Evolutionary conservation across 2,888 invertebrate genomes (phyloP).

Genomic region (Pollenia angustigena): DNA sequence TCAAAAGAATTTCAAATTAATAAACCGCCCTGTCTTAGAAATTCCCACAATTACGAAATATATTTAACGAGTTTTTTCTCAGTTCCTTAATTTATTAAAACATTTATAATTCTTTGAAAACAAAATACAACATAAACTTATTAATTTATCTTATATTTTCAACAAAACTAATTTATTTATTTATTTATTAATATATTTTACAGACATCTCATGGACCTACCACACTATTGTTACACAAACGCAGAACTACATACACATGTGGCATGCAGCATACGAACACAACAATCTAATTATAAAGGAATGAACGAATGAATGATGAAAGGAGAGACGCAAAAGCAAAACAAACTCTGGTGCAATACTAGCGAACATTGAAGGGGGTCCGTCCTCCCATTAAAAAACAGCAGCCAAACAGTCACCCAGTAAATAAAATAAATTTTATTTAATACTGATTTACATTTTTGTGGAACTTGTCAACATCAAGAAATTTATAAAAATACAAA

Average conservation of each 20-base stretch:
- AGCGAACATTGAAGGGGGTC: constrained; percentile 13
- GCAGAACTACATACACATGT: constrained; percentile 9
- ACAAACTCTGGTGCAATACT: constrained; percentile 14
- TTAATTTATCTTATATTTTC: constrained; percentile 50
- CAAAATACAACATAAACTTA: constrained; percentile 29
- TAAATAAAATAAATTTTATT: constrained; percentile 42
- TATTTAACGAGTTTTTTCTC: constrained; percentile 21
- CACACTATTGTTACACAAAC: constrained; percentile 30
- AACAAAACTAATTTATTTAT: constrained; percentile 36
- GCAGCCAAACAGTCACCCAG: constrained; percentile 35
- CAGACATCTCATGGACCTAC: constrained; percentile 61
- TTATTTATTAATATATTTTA: constrained; percentile 36
- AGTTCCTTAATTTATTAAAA: constrained; percentile 60
- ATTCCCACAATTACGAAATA: constrained; percentile 63
- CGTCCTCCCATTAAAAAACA: constrained; percentile 31
- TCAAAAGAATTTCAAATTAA: too few relatives aligned
- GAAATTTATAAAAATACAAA: constrained; percentile 57
- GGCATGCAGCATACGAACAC: not conserved
- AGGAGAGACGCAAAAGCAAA: not conserved
- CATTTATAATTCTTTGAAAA: constrained; percentile 40
- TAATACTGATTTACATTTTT: not conserved
- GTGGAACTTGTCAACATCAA: constrained; percentile 55
- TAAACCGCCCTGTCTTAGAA: not conserved
- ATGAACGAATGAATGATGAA: not conserved
- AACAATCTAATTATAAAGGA: not conserved